phyloP scores from a whole-genome alignment of 2,113 vertebrate genomes.

The Tapirus terrestris region DNA sequence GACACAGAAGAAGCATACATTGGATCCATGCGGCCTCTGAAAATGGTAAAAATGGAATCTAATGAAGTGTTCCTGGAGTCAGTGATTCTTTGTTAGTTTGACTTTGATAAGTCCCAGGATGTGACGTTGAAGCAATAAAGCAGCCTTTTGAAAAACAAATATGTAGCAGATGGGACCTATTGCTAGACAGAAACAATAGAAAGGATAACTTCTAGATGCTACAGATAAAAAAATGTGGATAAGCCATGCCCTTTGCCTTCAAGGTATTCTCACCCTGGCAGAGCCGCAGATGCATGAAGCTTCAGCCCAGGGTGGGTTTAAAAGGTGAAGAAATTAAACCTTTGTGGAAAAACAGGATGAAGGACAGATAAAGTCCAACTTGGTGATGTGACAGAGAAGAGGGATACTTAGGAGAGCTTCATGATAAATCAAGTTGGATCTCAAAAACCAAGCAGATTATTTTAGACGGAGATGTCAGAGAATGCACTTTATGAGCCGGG shows the following conservation, averaged over 20 bases:
- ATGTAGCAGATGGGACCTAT: no score
- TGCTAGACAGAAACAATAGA: not conserved
- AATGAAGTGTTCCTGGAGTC: not conserved
- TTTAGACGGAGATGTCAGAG: not conserved
- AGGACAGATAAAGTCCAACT: not conserved
- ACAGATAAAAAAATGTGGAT: not conserved
- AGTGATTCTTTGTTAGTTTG: not conserved
- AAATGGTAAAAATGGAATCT: constrained; percentile 89
- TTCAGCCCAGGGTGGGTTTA: not conserved
- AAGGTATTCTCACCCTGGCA: not conserved
- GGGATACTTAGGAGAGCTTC: not conserved
- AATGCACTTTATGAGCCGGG: rapidly evolving
- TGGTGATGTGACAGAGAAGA: not conserved
- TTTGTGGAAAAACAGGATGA: not conserved
- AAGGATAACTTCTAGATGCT: not conserved
- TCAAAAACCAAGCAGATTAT: not conserved
- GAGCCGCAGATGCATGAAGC: not conserved
- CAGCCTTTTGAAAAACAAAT: not conserved
- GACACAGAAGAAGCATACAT: constrained; percentile 93
- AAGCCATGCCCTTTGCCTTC: not conserved
- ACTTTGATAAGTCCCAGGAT: not conserved
- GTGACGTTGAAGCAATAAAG: not conserved
- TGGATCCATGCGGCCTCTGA: constrained; percentile 93
- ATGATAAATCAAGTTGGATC: not conserved
- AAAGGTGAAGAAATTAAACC: not conserved